Percentiles rank a stretch among this genome's conserved stretches.
phyloP scores from a whole-genome alignment of 2,888 invertebrate genomes.

The Cephus rjabovi region DNA sequence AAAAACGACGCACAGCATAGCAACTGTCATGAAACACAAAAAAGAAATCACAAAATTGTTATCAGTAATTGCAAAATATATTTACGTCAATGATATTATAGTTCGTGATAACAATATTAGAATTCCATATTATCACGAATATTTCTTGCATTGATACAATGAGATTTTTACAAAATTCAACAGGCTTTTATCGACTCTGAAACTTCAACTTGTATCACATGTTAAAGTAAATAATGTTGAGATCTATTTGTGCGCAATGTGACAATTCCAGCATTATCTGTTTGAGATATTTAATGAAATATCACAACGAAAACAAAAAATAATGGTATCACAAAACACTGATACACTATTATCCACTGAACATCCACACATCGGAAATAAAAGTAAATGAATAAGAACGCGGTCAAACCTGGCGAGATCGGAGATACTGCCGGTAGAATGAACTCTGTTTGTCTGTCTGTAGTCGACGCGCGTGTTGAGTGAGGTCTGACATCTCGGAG shows the following conservation, averaged over 20 bases:
- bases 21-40: too few species aligned
- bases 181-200: neutral
- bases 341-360: neutral
- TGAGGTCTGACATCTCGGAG: conserved; percentile 13
- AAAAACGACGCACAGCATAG: neutral
- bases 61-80: neutral
- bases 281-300: neutral
- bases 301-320: neutral
- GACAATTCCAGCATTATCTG: neutral
- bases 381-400: neutral
- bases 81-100: neutral
- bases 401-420: conserved; percentile 16
- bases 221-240: neutral
- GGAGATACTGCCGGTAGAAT: conserved; percentile 12
- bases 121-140: neutral
- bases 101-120: neutral
- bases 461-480: conserved; percentile 15
- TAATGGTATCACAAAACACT: neutral
- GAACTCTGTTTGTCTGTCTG: conserved; percentile 4
- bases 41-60: neutral
- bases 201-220: neutral
- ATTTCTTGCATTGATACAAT: neutral
- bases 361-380: conserved; percentile 1
- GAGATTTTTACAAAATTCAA: neutral
- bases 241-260: neutral